Percentiles rank a stretch among this genome's conserved stretches.
Evolutionary conservation across 2,888 invertebrate species (phyloP).

Genomic region (Phasia obesa): DNA sequence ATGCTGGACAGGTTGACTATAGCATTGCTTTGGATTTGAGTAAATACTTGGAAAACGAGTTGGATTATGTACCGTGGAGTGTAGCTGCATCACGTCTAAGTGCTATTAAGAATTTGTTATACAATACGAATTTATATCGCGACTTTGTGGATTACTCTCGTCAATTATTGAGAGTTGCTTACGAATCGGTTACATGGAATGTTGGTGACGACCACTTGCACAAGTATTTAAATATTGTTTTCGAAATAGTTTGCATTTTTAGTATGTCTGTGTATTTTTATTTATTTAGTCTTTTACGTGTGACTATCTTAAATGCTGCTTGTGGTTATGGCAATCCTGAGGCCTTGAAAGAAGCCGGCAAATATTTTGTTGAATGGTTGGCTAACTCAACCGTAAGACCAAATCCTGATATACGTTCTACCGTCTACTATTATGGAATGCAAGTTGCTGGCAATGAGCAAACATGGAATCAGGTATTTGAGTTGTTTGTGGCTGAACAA

Average conservation of each 20-base stretch:
- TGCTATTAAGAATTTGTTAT: constrained; percentile 84
- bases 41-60: constrained; percentile 87
- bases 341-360: constrained; percentile 85
- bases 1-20: constrained; percentile 87
- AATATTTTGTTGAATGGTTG: constrained; percentile 86
- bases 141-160: constrained; percentile 85
- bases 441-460: constrained; percentile 84
- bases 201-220: constrained; percentile 83
- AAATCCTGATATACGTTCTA: constrained; percentile 86
- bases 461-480: constrained; percentile 90
- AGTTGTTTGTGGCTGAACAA: constrained; percentile 87
- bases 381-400: constrained; percentile 81
- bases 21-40: constrained; percentile 87
- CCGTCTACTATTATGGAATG: constrained; percentile 90
- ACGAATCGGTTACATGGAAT: constrained; percentile 86
- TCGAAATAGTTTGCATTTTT: not conserved
- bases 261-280: constrained; percentile 32
- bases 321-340: constrained; percentile 85
- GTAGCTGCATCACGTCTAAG: constrained; percentile 85
- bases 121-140: constrained; percentile 84
- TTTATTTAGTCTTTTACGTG: constrained; percentile 85
- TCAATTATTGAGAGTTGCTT: constrained; percentile 84
- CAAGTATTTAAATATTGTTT: constrained; percentile 76
- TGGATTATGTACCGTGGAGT: constrained; percentile 89
- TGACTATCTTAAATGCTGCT: constrained; percentile 86